Evolutionary conservation across 2,113 vertebrate species (phyloP).

Genomic region (Mohoua ochrocephala): DNA sequence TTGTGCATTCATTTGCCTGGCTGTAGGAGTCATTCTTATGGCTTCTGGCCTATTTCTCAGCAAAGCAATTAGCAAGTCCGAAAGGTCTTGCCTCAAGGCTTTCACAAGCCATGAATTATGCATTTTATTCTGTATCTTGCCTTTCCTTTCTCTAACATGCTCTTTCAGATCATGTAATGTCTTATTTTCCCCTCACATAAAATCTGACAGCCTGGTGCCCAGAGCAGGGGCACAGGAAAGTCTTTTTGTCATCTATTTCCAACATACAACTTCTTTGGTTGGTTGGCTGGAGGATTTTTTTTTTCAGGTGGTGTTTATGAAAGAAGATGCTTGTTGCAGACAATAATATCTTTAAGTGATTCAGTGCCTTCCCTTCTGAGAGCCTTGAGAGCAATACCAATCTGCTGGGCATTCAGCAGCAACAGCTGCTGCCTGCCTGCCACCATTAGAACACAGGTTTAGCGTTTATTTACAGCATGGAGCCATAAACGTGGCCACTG

Average conservation of each 20-base stretch:
- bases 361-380: neutral
- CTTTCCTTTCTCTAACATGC: neutral
- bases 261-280: neutral
- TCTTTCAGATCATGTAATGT: neutral
- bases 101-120: constrained; percentile 21
- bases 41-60: constrained; percentile 31
- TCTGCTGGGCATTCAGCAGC: constrained; percentile 1
- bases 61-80: neutral
- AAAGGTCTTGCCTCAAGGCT: constrained; percentile 35
- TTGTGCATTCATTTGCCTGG: neutral
- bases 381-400: neutral
- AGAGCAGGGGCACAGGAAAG: neutral
- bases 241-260: neutral
- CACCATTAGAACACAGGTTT: constrained; percentile 4
- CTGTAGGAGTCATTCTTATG: neutral
- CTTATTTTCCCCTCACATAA: neutral
- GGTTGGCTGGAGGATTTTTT: neutral
- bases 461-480: neutral
- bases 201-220: neutral
- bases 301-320: neutral
- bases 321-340: neutral
- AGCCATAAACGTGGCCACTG: neutral
- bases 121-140: neutral
- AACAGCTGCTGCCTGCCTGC: constrained; percentile 13
- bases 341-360: neutral